Conservation (phyloP, 1,140 invertebrate species). For the Eueides isabella region DNA sequence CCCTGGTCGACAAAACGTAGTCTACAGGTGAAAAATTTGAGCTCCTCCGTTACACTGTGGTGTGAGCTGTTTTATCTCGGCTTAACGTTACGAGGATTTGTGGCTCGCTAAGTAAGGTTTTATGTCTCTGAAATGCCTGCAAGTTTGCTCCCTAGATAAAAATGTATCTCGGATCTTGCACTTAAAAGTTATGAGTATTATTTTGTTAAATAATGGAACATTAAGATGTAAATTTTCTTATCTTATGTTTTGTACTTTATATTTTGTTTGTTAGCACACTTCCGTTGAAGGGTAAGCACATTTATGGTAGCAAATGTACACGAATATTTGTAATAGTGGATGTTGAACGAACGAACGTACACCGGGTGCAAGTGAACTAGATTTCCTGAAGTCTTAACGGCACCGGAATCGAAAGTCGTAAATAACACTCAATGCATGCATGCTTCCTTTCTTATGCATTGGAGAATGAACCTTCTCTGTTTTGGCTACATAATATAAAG, state of each 20-base stretch:
- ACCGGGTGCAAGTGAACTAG: constrained; percentile 43
- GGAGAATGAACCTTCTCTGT: constrained; percentile 55
- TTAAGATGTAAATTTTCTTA: constrained; percentile 33
- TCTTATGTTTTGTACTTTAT: constrained; percentile 12
- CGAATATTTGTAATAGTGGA: constrained; percentile 27
- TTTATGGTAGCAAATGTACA: constrained; percentile 18
- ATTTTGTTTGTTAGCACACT: constrained; percentile 16
- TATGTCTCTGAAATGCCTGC: constrained; percentile 74
- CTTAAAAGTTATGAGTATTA: constrained; percentile 46
- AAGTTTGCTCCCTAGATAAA: constrained; percentile 76
- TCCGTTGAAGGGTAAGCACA: not conserved
- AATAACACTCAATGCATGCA: constrained; percentile 70
- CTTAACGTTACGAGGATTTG: constrained; percentile 81
- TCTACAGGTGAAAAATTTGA: constrained; percentile 79
- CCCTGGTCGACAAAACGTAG: constrained; percentile 47
- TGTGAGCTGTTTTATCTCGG: constrained; percentile 80
- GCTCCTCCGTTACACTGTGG: constrained; percentile 60
- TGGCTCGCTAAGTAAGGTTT: constrained; percentile 81
- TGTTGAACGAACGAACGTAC: constrained; percentile 32
- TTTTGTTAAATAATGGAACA: constrained; percentile 38
- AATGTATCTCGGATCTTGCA: constrained; percentile 64
- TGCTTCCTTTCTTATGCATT: constrained; percentile 67
- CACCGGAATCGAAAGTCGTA: constrained; percentile 75
- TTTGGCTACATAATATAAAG: constrained; percentile 41
- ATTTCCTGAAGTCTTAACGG: constrained; percentile 53